Evolutionary conservation across 2,113 vertebrate genomes (phyloP), one percentile per base, ranked within the genome.

Genomic region (Bothrops jararaca): DNA sequence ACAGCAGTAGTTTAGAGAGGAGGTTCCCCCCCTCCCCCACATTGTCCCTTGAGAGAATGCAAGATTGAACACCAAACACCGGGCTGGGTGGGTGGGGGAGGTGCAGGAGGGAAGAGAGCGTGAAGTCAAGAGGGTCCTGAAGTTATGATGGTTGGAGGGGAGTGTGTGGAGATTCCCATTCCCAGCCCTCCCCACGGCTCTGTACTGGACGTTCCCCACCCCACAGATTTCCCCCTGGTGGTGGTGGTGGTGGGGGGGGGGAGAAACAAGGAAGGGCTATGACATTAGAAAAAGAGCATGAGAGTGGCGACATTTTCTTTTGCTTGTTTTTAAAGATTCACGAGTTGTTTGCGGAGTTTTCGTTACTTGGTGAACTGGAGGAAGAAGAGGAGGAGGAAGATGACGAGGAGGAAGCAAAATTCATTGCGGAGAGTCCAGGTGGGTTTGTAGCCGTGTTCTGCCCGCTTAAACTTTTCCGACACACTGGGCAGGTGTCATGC

Each of bases 401-500:
- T 0, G 98, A 98, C 0, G 99, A 99, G 0, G 98, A 98, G 0
- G 99, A 98, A 0, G 99, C 99, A 97, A 99, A 99, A 97, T 98
- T 99, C 96, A 99, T 98, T 90, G 98, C 98, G 5, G 98, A 98
- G 97, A 99, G 97, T 96, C 98, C 99, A 0, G 98, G 99, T 58
- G 99, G 99, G 95, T 99, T 98, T 69, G 98, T 99, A 96, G 99
- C 99, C 23, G 99, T 99, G 97, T 99, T 99, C 97, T 99, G 99
- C 95, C 99, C 99, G 0, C 98, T 99, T 94, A 99, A 97, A 95
- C 99, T 99, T 97, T 99, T 99, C 96, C 99, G 98, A 97, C 99
- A 99, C 94, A 99, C 99, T 0, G 99, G 99, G 97, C 99, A 99
- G 6, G 99, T 99, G 96, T 99, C 99, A 3, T 99, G 99, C 99